A percentile compares a stretch with the other conserved stretches of the same genome.
These are phyloP conservation scores for Garrulus glandarius DNA, from an alignment of 2,797 vertebrate species.

Conservation along the genomic window DNA sequence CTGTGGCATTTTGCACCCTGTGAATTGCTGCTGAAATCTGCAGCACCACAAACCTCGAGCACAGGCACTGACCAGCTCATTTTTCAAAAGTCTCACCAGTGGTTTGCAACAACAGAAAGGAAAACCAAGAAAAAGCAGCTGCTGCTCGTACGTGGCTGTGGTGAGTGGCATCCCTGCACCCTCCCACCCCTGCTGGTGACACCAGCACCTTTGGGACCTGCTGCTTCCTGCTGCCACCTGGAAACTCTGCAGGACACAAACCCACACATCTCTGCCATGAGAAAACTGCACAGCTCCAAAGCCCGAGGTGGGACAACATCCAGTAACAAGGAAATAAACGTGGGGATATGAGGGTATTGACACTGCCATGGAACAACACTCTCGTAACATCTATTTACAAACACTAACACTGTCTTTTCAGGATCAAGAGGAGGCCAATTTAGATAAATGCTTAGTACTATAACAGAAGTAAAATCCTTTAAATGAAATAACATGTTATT, in stretches of 20 bases:
- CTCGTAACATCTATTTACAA: not conserved
- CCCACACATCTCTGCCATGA: not conserved
- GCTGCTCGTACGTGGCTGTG: not conserved
- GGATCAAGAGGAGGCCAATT: not conserved
- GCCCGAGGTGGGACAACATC: not conserved
- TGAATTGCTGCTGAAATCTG: not conserved
- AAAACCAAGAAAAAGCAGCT: not conserved
- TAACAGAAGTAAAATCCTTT: not conserved
- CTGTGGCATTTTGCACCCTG: not conserved
- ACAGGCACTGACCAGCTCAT: not conserved
- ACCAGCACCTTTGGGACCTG: not conserved
- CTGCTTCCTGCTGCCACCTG: not conserved
- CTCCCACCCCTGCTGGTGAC: not conserved
- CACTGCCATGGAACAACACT: not conserved
- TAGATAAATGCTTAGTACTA: not conserved
- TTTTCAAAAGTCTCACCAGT: not conserved
- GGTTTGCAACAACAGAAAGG: not conserved
- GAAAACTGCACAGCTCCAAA: not conserved
- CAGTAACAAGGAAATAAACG: not conserved
- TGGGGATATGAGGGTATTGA: accelerated
- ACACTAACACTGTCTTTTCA: not conserved
- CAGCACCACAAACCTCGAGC: not conserved
- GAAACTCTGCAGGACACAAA: not conserved
- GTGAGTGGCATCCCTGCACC: not conserved
- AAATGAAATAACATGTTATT: not conserved